Conservation (phyloP, 1,140 invertebrate genomes). For the Choristoneura fumiferana region DNA sequence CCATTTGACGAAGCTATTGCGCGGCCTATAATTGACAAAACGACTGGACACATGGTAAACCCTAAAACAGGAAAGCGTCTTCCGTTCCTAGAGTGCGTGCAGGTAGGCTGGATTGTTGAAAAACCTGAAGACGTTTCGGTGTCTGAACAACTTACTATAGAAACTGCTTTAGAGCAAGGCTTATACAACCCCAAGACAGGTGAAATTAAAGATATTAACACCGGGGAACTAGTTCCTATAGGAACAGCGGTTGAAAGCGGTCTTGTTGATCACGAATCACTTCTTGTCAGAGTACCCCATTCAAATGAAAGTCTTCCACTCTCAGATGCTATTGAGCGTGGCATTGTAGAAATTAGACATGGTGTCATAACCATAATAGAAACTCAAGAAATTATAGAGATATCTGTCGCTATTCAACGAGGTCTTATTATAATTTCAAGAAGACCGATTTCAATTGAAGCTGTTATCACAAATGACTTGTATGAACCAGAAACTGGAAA, state of each 20-base stretch:
- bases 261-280: slow-evolving; percentile 86
- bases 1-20: slow-evolving; percentile 87
- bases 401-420: slow-evolving; percentile 84
- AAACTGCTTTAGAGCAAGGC: slow-evolving; percentile 83
- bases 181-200: slow-evolving; percentile 82
- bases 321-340: slow-evolving; percentile 86
- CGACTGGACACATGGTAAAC: slow-evolving; percentile 90
- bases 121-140: slow-evolving; percentile 75
- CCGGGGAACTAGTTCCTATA: slow-evolving; percentile 82
- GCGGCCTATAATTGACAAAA: slow-evolving; percentile 85
- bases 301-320: slow-evolving; percentile 86
- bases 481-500: slow-evolving; percentile 86
- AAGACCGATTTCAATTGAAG: slow-evolving; percentile 87
- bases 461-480: slow-evolving; percentile 83
- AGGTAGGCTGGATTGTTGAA: slow-evolving; percentile 84
- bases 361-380: slow-evolving; percentile 85
- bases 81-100: slow-evolving; percentile 91
- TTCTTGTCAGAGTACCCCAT: slow-evolving; percentile 84
- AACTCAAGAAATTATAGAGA: slow-evolving; percentile 83
- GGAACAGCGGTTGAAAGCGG: slow-evolving; percentile 85
- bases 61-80: slow-evolving; percentile 88
- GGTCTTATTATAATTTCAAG: slow-evolving; percentile 84
- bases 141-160: slow-evolving; percentile 78
- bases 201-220: slow-evolving; percentile 82
- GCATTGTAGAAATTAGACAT: slow-evolving; percentile 86